Percentiles rank a stretch among this genome's conserved stretches.
Conservation (phyloP, 2,113 vertebrate species). For the Cnemophilus loriae region DNA sequence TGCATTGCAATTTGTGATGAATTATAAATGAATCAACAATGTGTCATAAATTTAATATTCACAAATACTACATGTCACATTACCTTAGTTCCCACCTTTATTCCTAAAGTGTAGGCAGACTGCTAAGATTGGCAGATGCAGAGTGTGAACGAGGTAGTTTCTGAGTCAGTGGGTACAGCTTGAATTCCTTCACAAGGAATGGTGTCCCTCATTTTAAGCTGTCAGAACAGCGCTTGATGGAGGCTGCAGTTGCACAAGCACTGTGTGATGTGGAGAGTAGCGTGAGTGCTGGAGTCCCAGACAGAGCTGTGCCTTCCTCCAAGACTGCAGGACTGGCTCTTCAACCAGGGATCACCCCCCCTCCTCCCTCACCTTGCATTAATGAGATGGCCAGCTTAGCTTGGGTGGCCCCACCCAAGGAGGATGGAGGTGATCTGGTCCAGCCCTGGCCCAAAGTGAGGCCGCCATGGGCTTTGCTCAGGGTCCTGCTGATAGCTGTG, state of each 20-base stretch:
- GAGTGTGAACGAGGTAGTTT: background rate
- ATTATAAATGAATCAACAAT: background rate
- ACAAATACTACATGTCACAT: background rate
- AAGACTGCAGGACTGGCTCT: background rate
- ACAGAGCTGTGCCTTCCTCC: background rate
- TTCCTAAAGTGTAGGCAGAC: background rate
- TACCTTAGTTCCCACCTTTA: background rate
- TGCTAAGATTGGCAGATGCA: background rate
- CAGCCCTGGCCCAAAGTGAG: background rate
- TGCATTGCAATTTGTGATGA: background rate
- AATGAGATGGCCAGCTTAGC: rapidly evolving
- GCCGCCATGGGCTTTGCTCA: rapidly evolving
- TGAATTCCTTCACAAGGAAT: background rate
- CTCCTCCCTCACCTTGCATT: background rate
- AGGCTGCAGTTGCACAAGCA: background rate
- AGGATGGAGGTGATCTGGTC: background rate
- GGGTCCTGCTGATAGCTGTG: background rate
- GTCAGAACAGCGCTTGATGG: background rate
- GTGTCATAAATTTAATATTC: background rate
- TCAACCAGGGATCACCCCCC: rapidly evolving
- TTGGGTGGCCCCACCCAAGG: background rate
- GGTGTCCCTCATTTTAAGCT: background rate
- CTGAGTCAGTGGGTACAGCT: background rate
- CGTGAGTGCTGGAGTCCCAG: rapidly evolving
- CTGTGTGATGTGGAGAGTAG: background rate